Evolutionary conservation across 1,140 invertebrate genomes (phyloP).

Genomic region (Geopemphigus sp.): DNA sequence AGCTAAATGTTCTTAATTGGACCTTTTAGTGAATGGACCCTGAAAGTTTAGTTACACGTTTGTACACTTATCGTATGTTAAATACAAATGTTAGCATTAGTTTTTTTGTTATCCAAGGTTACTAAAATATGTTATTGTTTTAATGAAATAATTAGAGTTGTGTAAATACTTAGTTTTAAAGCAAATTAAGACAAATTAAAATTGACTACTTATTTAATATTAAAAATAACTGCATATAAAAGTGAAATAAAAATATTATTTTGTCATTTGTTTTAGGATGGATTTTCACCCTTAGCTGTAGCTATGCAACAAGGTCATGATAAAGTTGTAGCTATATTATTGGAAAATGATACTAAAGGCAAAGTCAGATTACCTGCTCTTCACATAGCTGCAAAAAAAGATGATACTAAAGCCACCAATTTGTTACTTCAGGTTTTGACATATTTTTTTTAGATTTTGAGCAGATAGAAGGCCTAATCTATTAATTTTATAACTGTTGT

Average conservation of each 20-base stretch:
- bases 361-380: constrained; percentile 86
- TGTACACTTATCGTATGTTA: not conserved
- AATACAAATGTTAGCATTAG: not conserved
- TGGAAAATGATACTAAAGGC: constrained; percentile 91
- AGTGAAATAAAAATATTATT: constrained; percentile 1
- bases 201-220: not conserved
- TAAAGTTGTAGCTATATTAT: constrained; percentile 90
- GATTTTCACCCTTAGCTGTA: constrained; percentile 96
- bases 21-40: constrained; percentile 17
- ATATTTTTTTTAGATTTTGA: not conserved
- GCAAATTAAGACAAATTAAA: not conserved
- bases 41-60: constrained; percentile 23
- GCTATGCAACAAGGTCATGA: constrained; percentile 99
- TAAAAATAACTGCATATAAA: not conserved
- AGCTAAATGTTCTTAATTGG: constrained; percentile 41
- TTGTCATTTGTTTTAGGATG: constrained; percentile 68
- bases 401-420: constrained; percentile 93
- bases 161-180: not conserved
- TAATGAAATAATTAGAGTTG: not conserved
- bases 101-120: not conserved
- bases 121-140: not conserved
- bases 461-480: too few species aligned
- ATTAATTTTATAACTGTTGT: not conserved
- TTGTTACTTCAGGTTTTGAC: constrained; percentile 74
- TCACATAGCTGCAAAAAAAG: constrained; percentile 99